A percentile compares a stretch with the other conserved stretches of the same genome.
phyloP scores from a whole-genome alignment of 2,888 invertebrate genomes.

The Sclerodermus sp. region DNA sequence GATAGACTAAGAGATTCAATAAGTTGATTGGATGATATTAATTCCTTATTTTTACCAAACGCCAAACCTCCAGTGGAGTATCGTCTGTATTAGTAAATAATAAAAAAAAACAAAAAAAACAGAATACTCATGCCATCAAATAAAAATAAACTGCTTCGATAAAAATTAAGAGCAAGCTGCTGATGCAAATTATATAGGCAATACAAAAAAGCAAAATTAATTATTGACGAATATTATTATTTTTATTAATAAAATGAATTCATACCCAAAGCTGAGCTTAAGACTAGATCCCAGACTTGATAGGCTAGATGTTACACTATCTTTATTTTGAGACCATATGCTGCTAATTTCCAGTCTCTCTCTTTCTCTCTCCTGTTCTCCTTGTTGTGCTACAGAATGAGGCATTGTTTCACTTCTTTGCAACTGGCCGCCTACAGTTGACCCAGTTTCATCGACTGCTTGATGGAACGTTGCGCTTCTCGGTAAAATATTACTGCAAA shows the following conservation, averaged over 20 bases:
- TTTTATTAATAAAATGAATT: conserved; percentile 27
- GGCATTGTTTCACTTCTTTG: conserved; percentile 55
- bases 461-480: conserved; percentile 59
- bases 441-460: conserved; percentile 45
- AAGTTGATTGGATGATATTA: conserved; percentile 48
- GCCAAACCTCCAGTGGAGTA: conserved; percentile 51
- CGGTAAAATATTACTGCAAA: conserved; percentile 42
- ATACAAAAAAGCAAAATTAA: background rate
- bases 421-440: conserved; percentile 43
- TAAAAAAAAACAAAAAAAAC: conserved; percentile 24
- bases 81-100: conserved; percentile 40
- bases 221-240: conserved; percentile 12
- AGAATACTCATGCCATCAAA: conserved; percentile 34
- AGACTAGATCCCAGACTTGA: conserved; percentile 80
- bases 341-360: conserved; percentile 52
- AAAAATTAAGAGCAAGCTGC: conserved; percentile 8
- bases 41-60: conserved; percentile 52
- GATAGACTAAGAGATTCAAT: conserved; percentile 53
- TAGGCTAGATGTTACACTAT: conserved; percentile 71
- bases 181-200: conserved; percentile 8
- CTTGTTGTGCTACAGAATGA: conserved; percentile 53
- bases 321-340: conserved; percentile 54
- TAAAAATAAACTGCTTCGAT: no score
- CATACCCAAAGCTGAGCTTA: conserved; percentile 84
- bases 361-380: conserved; percentile 52